Evolutionary conservation across 2,797 vertebrate genomes (phyloP).

Genomic region (Salmo trutta): DNA sequence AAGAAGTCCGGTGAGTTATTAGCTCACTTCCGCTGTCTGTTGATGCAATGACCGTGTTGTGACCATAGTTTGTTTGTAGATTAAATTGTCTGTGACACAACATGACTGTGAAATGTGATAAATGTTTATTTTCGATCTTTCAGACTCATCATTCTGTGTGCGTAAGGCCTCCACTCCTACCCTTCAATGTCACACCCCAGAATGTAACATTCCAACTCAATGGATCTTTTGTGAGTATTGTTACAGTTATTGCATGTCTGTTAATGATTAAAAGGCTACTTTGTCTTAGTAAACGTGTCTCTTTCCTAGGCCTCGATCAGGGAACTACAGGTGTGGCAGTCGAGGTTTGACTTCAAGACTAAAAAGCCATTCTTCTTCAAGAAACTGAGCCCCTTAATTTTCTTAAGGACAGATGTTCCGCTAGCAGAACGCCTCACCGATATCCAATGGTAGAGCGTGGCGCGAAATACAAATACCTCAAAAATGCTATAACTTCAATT

Average conservation of each 20-base stretch:
- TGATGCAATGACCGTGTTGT: not conserved
- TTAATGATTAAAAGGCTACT: not conserved
- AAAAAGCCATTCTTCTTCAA: conserved; percentile 79
- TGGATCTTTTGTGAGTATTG: conserved; percentile 91
- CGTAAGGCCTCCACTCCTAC: conserved; percentile 83
- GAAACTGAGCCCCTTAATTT: conserved; percentile 74
- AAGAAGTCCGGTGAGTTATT: not conserved
- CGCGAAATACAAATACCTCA: no score
- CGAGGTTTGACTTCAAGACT: conserved; percentile 81
- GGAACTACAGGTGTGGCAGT: conserved; percentile 88
- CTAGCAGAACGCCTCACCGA: no score
- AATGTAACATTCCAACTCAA: conserved; percentile 84
- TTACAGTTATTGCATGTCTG: no score
- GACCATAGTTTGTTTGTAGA: not conserved
- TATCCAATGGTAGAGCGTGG: no score
- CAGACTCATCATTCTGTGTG: conserved; percentile 90
- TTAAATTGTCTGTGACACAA: not conserved
- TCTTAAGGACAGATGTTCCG: no score
- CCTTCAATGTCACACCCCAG: conserved; percentile 81
- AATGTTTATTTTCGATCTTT: conserved; percentile 11
- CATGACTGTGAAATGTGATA: not conserved
- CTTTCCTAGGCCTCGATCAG: conserved; percentile 60
- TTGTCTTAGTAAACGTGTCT: not conserved
- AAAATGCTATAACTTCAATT: no score
- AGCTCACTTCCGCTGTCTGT: not conserved